Percentiles rank a stretch among this genome's conserved stretches.
Conservation (phyloP, 2,797 vertebrate genomes). For the Semaprochilodus insignis region DNA sequence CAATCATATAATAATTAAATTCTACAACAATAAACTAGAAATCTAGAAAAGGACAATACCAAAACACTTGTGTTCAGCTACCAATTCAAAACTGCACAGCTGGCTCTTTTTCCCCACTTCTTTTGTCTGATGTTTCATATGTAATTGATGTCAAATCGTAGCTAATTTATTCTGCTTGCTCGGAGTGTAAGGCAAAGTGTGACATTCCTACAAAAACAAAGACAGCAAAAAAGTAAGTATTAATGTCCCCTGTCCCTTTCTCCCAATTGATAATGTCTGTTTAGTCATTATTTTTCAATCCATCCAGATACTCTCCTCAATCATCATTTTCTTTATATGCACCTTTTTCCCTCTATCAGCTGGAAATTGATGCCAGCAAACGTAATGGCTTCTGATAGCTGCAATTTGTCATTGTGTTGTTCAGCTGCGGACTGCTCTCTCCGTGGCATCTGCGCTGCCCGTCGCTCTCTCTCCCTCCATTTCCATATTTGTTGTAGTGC, state of each 20-base stretch:
- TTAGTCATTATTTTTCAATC: conserved; percentile 61
- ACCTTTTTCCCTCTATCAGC: conserved; percentile 71
- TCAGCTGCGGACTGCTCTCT: conserved; percentile 53
- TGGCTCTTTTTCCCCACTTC: conserved; percentile 12
- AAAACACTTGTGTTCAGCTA: conserved; percentile 27
- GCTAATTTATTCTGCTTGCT: conserved; percentile 53
- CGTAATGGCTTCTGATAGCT: conserved; percentile 72
- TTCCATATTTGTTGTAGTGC: conserved; percentile 55
- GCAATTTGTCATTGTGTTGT: conserved; percentile 67
- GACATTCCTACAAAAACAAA: conserved; percentile 46
- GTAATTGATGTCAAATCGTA: conserved; percentile 59
- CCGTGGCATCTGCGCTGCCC: conserved; percentile 47
- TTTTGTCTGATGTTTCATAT: conserved; percentile 48
- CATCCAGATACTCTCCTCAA: conserved; percentile 66
- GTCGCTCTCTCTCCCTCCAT: conserved; percentile 23
- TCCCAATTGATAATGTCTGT: conserved; percentile 50
- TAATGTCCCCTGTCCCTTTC: conserved; percentile 46
- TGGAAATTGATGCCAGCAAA: conserved; percentile 73
- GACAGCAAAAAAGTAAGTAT: conserved; percentile 37
- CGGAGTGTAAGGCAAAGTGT: conserved; percentile 43
- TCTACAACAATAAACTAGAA: background rate
- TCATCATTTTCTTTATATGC: conserved; percentile 76
- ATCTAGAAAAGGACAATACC: conserved; percentile 17
- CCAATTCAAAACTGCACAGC: conserved; percentile 22
- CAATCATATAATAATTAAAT: too few relatives aligned